Conservation (phyloP, 2,113 vertebrate genomes). For the Butastur rufipennis region DNA sequence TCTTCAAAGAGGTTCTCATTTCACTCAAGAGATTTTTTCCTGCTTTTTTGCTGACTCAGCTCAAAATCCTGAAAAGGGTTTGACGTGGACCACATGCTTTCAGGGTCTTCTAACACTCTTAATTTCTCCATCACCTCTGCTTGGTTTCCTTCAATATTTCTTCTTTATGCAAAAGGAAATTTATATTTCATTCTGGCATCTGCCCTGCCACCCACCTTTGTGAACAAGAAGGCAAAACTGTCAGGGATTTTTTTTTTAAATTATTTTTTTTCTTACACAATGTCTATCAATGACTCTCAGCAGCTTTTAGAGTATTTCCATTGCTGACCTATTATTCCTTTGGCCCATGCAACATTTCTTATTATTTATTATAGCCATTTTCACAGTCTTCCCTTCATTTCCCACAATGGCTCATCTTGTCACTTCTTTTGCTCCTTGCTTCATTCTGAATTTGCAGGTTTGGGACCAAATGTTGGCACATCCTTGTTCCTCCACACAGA, state of each 20-base stretch:
- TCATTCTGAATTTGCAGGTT: not conserved
- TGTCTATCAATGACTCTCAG: constrained; percentile 35
- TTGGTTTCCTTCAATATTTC: constrained; percentile 39
- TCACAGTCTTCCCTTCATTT: constrained; percentile 25
- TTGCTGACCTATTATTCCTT: constrained; percentile 43
- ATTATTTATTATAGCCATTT: constrained; percentile 46
- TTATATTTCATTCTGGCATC: constrained; percentile 15
- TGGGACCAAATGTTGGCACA: not conserved
- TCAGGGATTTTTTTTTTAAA: not conserved
- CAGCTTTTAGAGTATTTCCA: constrained; percentile 35
- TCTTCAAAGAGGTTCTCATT: not conserved
- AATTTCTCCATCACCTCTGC: constrained; percentile 38
- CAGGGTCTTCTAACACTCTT: not conserved
- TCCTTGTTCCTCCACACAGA: not conserved
- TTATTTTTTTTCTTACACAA: not conserved
- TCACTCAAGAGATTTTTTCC: constrained; percentile 1
- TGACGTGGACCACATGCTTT: not conserved
- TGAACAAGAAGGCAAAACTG: constrained; percentile 15
- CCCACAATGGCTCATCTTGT: not conserved
- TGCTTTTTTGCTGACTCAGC: not conserved
- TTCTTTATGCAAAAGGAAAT: constrained; percentile 48
- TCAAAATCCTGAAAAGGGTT: not conserved
- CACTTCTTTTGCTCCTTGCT: not conserved
- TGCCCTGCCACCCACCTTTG: not conserved
- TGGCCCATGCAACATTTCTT: constrained; percentile 19